These are phyloP conservation scores for Gambusia yucatana DNA, from an alignment of 2,797 vertebrate species.

Conservation along the genomic window DNA sequence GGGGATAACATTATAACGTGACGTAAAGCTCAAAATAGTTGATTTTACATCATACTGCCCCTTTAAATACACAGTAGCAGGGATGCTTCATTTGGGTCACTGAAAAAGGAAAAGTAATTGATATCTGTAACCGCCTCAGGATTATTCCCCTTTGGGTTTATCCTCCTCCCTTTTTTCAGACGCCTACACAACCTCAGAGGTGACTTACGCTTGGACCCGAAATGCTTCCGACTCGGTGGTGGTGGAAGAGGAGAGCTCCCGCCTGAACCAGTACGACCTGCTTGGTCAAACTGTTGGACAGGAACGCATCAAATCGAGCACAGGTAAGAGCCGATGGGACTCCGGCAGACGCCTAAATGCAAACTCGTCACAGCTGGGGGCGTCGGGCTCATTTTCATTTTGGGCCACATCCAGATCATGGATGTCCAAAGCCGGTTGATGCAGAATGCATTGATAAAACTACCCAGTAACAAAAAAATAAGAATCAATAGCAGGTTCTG, in stretches of 20 bases:
- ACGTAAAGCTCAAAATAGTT: no score
- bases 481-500: no score
- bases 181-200: conserved; percentile 96
- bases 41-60: no score
- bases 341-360: neutral
- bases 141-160: conserved; percentile 43
- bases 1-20: no score
- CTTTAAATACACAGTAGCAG: conserved; percentile 22
- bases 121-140: conserved; percentile 25
- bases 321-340: conserved; percentile 83
- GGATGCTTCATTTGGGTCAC: conserved; percentile 43
- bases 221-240: conserved; percentile 96
- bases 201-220: conserved; percentile 95
- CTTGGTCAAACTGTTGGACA: conserved; percentile 95
- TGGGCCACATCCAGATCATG: no score
- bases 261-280: conserved; percentile 96
- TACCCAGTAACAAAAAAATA: no score
- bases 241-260: conserved; percentile 94
- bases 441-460: no score
- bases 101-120: conserved; percentile 37
- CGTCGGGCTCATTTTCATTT: no score
- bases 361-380: neutral
- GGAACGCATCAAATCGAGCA: conserved; percentile 96
- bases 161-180: conserved; percentile 78
- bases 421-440: no score